Base-by-base conservation (phyloP, 2,113 vertebrate species). In the Petrocephalus zakoni region DNA sequence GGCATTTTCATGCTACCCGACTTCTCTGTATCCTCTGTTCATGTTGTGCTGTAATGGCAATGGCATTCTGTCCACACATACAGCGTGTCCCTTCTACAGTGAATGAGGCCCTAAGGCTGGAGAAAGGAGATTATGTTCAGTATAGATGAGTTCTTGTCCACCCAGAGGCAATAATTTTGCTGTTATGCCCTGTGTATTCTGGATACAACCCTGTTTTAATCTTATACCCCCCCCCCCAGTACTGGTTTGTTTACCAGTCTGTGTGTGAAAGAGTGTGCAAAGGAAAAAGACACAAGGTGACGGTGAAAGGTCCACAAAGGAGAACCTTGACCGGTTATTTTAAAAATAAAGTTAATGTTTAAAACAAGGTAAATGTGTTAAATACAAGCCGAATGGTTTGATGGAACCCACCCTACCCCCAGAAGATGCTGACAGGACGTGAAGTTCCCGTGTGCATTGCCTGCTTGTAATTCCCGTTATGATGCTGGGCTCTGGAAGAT, bases 131-230 rank as follows among this genome's bases (percentile, higher is more conserved):
- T 81, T 46, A 17, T 46, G 42, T 46, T 81, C 75, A 81, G 37
- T 81, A 15, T 46, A 46, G 42, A 81, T 22, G 75, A 42, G 75
- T 42, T 81, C 37, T 25, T 81, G 75, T 46, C 61, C 2, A 2
- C 15, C 19, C 42, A 46, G 37, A 81, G 75, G 75, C 75, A 81
- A 81, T 81, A 81, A 87, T 37, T 58, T 13, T n/a, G 55, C 86
- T 64, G 55, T 87, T 17, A 55, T 11, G 29, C 11, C 21, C 42
- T 47, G 17, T 15, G 29, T 22, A 87, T 47, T 87, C 86, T 68
- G 86, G 86, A 68, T 87, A 87, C 58, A 87, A 47, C 56, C 61
- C 87, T 72, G 46, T 87, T 87, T 87, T 87, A 47, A 42, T 75
- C 52, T 87, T 72, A 25, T 34, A 72, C 42, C 25, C 61, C 87